phyloP scores from a whole-genome alignment of 2,113 vertebrate genomes.

The Dascyllus trimaculatus region DNA sequence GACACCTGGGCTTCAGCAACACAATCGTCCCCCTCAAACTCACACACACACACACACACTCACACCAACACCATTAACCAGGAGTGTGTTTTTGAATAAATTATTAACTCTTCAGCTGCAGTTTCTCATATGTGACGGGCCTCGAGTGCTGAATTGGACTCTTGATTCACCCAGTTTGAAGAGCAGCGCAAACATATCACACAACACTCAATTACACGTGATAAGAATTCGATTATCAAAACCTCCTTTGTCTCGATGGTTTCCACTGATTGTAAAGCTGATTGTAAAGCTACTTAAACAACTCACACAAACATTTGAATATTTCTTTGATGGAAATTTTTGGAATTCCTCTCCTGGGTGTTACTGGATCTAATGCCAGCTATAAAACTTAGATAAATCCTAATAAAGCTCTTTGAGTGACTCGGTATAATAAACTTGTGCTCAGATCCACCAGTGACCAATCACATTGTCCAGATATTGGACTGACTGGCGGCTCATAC shows the following conservation, averaged over 20 bases:
- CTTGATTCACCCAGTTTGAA: conserved; percentile 65
- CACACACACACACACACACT: conserved; percentile 37
- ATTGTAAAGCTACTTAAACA: conserved; percentile 49
- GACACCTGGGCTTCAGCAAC: conserved; percentile 59
- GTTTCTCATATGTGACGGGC: conserved; percentile 49
- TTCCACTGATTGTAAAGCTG: conserved; percentile 42
- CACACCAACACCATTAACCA: conserved; percentile 43
- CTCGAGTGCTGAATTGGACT: conserved; percentile 49
- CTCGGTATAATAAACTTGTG: neutral
- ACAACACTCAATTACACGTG: conserved; percentile 55
- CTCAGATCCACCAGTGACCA: neutral
- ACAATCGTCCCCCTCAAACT: conserved; percentile 11
- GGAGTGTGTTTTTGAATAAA: conserved; percentile 74
- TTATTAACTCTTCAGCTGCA: conserved; percentile 77
- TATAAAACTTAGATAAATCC: neutral
- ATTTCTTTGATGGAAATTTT: conserved; percentile 40
- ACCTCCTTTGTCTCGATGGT: conserved; percentile 37
- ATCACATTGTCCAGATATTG: neutral
- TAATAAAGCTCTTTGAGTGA: neutral
- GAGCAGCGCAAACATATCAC: conserved; percentile 70
- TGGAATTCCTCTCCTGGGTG: conserved; percentile 51
- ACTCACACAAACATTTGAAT: conserved; percentile 21
- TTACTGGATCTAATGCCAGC: conserved; percentile 6
- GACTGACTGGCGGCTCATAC: neutral
- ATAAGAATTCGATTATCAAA: conserved; percentile 69